Evolutionary conservation across 2,797 vertebrate genomes (phyloP).

Genomic region (Huso huso): DNA sequence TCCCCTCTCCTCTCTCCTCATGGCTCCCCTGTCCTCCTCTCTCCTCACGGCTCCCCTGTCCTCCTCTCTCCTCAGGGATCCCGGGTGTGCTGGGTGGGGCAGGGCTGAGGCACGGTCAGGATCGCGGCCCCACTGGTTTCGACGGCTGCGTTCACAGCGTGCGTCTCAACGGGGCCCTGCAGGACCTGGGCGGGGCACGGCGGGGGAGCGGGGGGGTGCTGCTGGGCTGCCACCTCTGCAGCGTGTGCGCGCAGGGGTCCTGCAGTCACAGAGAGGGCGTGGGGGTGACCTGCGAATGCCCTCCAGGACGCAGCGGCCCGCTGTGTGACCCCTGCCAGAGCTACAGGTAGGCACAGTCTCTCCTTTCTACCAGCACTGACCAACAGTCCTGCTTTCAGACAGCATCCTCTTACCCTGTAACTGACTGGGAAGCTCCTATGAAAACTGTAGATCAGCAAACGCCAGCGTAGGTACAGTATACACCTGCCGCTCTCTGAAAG

Average conservation of each 20-base stretch:
- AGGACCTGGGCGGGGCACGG: conserved; percentile 75
- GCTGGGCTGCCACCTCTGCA: conserved; percentile 85
- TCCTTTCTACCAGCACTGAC: neutral
- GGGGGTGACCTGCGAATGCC: conserved; percentile 85
- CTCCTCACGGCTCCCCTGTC: too few species aligned
- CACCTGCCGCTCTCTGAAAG: too few species aligned
- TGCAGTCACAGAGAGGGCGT: conserved; percentile 79
- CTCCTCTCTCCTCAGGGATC: conserved; percentile 59
- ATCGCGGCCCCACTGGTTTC: conserved; percentile 78
- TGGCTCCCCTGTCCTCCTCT: too few species aligned
- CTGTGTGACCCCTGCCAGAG: conserved; percentile 80
- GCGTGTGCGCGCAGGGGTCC: conserved; percentile 81
- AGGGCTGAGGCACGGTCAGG: conserved; percentile 73
- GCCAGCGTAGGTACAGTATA: too few species aligned
- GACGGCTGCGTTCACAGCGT: conserved; percentile 91
- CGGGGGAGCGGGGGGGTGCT: conserved; percentile 61
- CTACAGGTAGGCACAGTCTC: conserved; percentile 64
- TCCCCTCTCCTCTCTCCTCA: too few species aligned
- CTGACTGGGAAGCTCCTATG: too few species aligned
- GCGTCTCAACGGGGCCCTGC: conserved; percentile 83
- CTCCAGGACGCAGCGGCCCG: conserved; percentile 70
- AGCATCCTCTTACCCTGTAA: too few species aligned
- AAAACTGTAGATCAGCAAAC: too few species aligned
- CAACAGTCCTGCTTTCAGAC: neutral
- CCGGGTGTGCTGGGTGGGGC: conserved; percentile 74